A percentile compares a stretch with the other conserved stretches of the same genome.
phyloP scores from a whole-genome alignment of 2,888 invertebrate genomes.

The Hydroisotoma schaefferi region DNA sequence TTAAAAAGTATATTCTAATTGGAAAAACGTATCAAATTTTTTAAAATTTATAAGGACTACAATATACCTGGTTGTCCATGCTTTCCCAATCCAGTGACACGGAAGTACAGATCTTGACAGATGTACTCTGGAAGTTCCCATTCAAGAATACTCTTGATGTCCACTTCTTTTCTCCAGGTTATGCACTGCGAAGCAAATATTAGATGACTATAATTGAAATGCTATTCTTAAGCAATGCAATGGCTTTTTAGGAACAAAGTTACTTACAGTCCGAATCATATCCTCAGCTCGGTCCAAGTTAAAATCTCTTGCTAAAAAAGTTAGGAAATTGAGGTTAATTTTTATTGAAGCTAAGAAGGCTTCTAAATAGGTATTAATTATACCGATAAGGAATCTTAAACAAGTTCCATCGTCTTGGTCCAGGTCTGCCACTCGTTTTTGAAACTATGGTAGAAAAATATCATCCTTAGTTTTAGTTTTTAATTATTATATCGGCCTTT shows the following conservation, averaged over 20 bases:
- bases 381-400: conserved; percentile 3
- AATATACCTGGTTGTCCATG: conserved; percentile 9
- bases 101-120: not conserved
- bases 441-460: no score
- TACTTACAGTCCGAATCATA: conserved; percentile 6
- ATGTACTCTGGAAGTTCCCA: not conserved
- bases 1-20: not conserved
- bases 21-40: not conserved
- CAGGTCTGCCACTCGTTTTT: conserved; percentile 5
- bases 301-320: conserved; percentile 6
- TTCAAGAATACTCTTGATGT: not conserved
- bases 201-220: not conserved
- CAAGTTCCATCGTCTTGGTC: conserved; percentile 5
- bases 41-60: not conserved
- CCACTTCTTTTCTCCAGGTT: not conserved
- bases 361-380: not conserved
- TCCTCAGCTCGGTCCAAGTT: not conserved
- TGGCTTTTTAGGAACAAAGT: not conserved
- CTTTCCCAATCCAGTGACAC: not conserved
- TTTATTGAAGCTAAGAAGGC: not conserved
- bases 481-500: no score
- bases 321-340: not conserved
- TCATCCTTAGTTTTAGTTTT: no score
- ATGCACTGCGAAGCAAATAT: not conserved
- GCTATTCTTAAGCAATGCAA: not conserved